Evolutionary conservation across 2,888 invertebrate species (phyloP).

Genomic region (Sabatieria punctata): DNA sequence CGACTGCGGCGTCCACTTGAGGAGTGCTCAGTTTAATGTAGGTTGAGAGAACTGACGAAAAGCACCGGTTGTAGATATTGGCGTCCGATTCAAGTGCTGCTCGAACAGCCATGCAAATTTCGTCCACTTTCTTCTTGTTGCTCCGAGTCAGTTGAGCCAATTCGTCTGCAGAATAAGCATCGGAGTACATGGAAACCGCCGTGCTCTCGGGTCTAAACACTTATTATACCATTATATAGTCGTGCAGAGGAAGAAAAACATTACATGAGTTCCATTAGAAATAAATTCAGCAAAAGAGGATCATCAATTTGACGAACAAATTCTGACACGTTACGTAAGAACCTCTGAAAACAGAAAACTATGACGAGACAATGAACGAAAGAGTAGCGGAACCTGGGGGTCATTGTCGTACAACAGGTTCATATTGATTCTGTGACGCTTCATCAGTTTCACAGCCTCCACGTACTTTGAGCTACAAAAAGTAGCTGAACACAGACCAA

Average conservation of each 20-base stretch:
- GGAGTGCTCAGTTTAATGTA: constrained; percentile 47
- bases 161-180: background rate
- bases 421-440: constrained; percentile 64
- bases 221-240: background rate
- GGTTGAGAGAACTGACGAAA: constrained; percentile 48
- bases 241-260: constrained; percentile 2
- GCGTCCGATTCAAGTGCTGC: background rate
- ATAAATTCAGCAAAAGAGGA: background rate
- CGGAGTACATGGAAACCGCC: constrained; percentile 9
- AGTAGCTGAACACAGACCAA: no score
- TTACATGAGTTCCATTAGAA: background rate
- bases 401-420: constrained; percentile 74
- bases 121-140: background rate
- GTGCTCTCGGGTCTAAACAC: background rate
- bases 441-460: constrained; percentile 57
- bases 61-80: constrained; percentile 25
- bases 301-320: background rate
- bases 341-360: no score
- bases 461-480: constrained; percentile 42
- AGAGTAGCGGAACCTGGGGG: constrained; percentile 44
- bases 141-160: background rate
- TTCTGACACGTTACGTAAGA: no score
- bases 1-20: constrained; percentile 52
- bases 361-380: no score
- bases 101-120: background rate